phyloP scores from a whole-genome alignment of 2,888 invertebrate genomes.

The Drosophila robusta region DNA sequence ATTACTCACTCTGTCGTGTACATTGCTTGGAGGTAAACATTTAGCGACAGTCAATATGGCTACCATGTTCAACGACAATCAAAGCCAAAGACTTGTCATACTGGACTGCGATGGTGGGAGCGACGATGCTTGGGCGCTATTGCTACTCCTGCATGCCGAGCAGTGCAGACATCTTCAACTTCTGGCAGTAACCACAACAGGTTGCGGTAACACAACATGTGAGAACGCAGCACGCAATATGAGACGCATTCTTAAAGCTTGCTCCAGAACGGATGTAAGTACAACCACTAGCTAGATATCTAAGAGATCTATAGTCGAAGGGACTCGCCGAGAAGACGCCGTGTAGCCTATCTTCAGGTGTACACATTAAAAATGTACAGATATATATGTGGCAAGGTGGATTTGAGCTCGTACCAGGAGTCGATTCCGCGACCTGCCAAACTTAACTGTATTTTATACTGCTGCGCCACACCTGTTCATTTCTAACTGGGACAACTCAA shows the following conservation, averaged over 20 bases:
- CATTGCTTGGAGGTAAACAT: not conserved
- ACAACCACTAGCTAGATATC: not conserved
- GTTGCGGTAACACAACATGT: conserved; percentile 90
- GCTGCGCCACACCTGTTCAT: too few relatives aligned
- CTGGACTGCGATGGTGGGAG: conserved; percentile 88
- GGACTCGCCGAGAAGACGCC: not conserved
- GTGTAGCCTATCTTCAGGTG: too few relatives aligned
- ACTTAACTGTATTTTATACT: too few relatives aligned
- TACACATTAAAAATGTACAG: too few relatives aligned
- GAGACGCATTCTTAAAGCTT: conserved; percentile 88
- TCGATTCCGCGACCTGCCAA: too few relatives aligned
- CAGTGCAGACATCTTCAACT: conserved; percentile 81
- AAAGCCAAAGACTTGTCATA: conserved; percentile 83
- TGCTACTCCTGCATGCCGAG: conserved; percentile 87
- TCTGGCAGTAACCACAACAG: conserved; percentile 89
- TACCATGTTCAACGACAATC: conserved; percentile 17
- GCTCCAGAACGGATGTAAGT: conserved; percentile 87
- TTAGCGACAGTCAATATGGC: not conserved
- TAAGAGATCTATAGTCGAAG: not conserved
- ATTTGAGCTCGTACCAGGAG: too few relatives aligned
- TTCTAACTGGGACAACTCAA: too few relatives aligned
- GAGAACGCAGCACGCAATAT: conserved; percentile 90
- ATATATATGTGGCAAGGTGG: too few relatives aligned
- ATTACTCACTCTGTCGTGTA: conserved; percentile 1
- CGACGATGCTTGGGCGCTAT: conserved; percentile 88